These are phyloP conservation scores for Caenorhabditis sp. DNA, from an alignment of 2,888 invertebrate species.

Conservation along the genomic window DNA sequence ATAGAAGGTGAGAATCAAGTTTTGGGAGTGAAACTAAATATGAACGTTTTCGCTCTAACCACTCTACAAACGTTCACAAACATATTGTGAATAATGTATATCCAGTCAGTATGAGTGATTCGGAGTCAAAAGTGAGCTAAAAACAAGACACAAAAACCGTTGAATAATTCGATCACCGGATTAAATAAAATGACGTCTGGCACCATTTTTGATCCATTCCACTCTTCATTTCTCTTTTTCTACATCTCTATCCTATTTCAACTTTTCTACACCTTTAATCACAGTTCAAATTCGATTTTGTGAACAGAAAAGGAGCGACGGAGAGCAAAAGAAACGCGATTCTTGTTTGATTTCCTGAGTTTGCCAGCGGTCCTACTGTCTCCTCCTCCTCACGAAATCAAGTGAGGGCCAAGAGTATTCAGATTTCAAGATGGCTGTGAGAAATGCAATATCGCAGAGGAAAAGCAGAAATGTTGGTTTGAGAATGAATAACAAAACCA, in stretches of 20 bases:
- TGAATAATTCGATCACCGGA: slow-evolving; percentile 44
- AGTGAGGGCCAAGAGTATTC: slow-evolving; percentile 49
- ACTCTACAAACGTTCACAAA: slow-evolving; percentile 34
- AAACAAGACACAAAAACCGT: slow-evolving; percentile 24
- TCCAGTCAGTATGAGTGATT: neutral
- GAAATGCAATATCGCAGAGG: slow-evolving; percentile 44
- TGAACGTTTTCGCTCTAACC: too few relatives aligned
- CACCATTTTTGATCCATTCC: slow-evolving; percentile 4
- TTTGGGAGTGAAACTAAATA: too few relatives aligned
- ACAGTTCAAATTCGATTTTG: slow-evolving; percentile 30
- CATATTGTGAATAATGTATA: slow-evolving; percentile 30
- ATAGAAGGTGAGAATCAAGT: too few relatives aligned
- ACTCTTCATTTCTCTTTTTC: slow-evolving; percentile 6
- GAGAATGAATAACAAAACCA: slow-evolving; percentile 28
- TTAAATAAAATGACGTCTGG: slow-evolving; percentile 47
- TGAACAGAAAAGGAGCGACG: slow-evolving; percentile 10
- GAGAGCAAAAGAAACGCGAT: slow-evolving; percentile 44
- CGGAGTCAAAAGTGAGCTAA: slow-evolving; percentile 2
- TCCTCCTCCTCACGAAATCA: slow-evolving; percentile 38
- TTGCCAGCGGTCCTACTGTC: slow-evolving; percentile 20
- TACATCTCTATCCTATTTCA: slow-evolving; percentile 21
- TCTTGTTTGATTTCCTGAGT: slow-evolving; percentile 59
- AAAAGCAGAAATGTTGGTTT: neutral
- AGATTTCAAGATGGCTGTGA: slow-evolving; percentile 54
- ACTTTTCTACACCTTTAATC: slow-evolving; percentile 21